Percentiles rank a stretch among this genome's conserved stretches.
Conservation (phyloP, 2,888 invertebrate genomes). For the Apodemia duryi region DNA sequence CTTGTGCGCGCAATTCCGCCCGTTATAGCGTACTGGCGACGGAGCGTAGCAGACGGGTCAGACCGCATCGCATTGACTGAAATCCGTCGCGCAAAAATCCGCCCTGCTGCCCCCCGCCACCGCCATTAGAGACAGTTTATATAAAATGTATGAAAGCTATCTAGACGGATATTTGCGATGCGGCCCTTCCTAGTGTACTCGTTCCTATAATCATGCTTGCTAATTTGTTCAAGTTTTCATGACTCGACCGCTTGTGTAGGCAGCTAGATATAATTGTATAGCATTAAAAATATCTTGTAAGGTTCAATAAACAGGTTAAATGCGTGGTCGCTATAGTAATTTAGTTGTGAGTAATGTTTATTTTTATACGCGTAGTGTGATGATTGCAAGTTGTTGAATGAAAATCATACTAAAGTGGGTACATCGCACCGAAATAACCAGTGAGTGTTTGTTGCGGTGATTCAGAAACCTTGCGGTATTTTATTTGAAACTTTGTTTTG, state of each 20-base stretch:
- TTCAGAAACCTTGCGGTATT: slow-evolving; percentile 26
- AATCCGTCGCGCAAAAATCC: no score
- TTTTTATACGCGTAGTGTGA: slow-evolving; percentile 29
- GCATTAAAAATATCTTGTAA: not conserved
- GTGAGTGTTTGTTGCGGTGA: slow-evolving; percentile 29
- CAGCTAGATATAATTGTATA: not conserved
- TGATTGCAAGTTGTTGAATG: slow-evolving; percentile 31
- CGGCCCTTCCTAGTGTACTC: no score
- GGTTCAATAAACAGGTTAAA: not conserved
- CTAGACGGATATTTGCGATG: no score
- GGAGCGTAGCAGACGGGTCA: no score
- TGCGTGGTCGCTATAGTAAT: slow-evolving; percentile 17
- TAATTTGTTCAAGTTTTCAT: not conserved
- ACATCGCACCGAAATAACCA: slow-evolving; percentile 26
- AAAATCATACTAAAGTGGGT: slow-evolving; percentile 27
- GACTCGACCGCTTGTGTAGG: not conserved
- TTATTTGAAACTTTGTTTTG: slow-evolving; percentile 16
- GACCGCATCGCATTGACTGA: no score
- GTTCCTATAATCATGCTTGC: not conserved
- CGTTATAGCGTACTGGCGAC: no score
- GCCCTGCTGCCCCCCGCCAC: no score
- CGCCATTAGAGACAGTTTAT: no score
- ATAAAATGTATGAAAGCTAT: no score
- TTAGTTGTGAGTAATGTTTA: slow-evolving; percentile 36
- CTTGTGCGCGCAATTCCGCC: no score